Evolutionary conservation across 2,113 vertebrate genomes (phyloP).

Genomic region (Varanus salvator): DNA sequence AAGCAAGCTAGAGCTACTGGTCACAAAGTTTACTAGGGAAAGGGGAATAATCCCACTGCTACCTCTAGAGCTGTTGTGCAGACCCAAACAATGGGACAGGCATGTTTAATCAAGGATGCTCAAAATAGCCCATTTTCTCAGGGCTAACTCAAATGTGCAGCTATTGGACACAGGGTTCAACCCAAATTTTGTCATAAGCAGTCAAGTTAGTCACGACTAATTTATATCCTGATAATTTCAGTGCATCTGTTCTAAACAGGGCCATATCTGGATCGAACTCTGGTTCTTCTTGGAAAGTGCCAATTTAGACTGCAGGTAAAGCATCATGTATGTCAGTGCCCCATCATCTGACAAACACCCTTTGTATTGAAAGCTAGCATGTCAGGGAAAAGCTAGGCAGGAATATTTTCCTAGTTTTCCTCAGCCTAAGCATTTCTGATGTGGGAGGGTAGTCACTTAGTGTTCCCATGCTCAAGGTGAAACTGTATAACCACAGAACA

Average conservation of each 20-base stretch:
- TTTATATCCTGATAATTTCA: no score
- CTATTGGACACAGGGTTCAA: not conserved
- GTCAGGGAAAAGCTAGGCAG: not conserved
- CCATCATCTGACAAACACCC: not conserved
- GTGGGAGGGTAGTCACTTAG: not conserved
- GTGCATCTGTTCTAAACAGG: not conserved
- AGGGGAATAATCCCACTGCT: not conserved
- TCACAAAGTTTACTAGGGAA: not conserved
- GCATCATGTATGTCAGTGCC: not conserved
- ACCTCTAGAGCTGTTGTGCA: not conserved
- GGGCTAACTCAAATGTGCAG: not conserved
- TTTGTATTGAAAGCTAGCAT: not conserved
- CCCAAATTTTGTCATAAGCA: not conserved
- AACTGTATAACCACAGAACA: not conserved
- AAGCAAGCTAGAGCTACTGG: no score
- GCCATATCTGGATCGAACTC: not conserved
- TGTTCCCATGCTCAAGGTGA: not conserved
- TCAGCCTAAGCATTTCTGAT: not conserved
- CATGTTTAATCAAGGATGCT: not conserved
- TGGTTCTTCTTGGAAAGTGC: not conserved
- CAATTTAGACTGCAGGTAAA: not conserved
- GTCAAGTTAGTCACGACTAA: not conserved
- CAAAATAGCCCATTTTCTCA: not conserved
- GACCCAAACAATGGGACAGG: not conserved
- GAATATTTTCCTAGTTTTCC: not conserved